Percentiles rank a stretch among this genome's conserved stretches.
phyloP scores from a whole-genome alignment of 2,888 invertebrate species.

The Cryptus viduatorius region DNA sequence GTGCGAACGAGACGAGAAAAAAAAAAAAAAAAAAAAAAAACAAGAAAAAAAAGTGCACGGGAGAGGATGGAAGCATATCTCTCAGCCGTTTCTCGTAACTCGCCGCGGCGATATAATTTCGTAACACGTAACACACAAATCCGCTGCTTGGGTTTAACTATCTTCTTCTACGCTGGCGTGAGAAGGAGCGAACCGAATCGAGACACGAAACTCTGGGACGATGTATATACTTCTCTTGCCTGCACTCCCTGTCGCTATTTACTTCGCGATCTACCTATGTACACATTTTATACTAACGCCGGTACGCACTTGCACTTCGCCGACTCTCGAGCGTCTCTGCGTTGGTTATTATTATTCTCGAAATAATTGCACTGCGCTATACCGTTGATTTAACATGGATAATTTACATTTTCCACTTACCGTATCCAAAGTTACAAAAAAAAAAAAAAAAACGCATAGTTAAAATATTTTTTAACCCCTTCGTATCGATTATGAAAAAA shows the following conservation, averaged over 20 bases:
- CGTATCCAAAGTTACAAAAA: too few species aligned
- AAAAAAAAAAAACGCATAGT: neutral
- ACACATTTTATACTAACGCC: neutral
- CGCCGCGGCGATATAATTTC: conserved; percentile 50
- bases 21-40: conserved; percentile 31
- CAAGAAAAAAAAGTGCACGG: conserved; percentile 1
- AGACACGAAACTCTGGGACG: conserved; percentile 53
- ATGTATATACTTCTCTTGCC: neutral
- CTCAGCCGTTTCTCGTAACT: conserved; percentile 55
- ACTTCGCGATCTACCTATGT: conserved; percentile 43
- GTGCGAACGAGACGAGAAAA: conserved; percentile 52
- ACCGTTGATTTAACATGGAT: neutral
- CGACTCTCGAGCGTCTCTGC: neutral
- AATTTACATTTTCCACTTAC: too few species aligned
- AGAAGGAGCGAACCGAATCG: conserved; percentile 67
- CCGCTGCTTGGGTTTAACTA: conserved; percentile 27
- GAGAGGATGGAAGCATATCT: neutral
- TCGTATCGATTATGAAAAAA: too few species aligned
- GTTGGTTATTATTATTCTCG: neutral
- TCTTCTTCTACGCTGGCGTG: conserved; percentile 56
- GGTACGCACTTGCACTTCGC: conserved; percentile 10
- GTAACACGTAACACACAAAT: conserved; percentile 63
- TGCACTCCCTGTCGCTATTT: neutral
- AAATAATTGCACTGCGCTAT: neutral
- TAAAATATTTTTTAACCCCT: neutral